These are phyloP conservation scores for Melozone crissalis DNA, from an alignment of 2,113 vertebrate genomes.

Conservation along the genomic window DNA sequence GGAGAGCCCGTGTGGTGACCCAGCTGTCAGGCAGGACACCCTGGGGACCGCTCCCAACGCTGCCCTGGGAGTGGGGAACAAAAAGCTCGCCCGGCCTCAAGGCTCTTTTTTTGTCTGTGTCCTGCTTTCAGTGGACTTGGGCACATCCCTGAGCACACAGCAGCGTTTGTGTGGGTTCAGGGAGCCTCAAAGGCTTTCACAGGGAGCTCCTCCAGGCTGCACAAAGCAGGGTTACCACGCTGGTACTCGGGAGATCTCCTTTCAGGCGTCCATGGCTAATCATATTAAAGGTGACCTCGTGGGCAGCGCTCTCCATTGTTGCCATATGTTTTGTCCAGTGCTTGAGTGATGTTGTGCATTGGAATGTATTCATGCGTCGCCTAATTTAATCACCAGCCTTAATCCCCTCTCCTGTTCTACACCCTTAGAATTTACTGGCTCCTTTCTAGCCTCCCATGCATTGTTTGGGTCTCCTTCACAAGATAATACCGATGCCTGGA, in stretches of 20 bases:
- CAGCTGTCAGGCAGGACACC: slow-evolving; percentile 66
- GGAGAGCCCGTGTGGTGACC: slow-evolving; percentile 79
- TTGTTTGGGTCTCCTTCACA: slow-evolving; percentile 23
- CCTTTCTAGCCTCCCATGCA: not conserved
- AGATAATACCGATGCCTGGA: not conserved
- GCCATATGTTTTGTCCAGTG: slow-evolving; percentile 80
- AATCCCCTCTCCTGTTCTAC: slow-evolving; percentile 61
- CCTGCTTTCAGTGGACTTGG: slow-evolving; percentile 77
- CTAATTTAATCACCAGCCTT: slow-evolving; percentile 81
- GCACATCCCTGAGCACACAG: slow-evolving; percentile 78
- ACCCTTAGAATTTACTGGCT: slow-evolving; percentile 43
- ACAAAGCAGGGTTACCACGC: slow-evolving; percentile 66
- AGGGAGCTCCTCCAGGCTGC: slow-evolving; percentile 15
- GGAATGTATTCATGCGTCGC: slow-evolving; percentile 81
- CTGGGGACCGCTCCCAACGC: slow-evolving; percentile 79
- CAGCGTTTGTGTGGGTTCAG: slow-evolving; percentile 64
- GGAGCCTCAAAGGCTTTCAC: slow-evolving; percentile 69
- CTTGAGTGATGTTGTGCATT: slow-evolving; percentile 86
- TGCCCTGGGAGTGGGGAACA: slow-evolving; percentile 81
- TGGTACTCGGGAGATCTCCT: slow-evolving; percentile 47
- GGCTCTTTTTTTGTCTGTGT: slow-evolving; percentile 55
- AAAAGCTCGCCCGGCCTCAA: slow-evolving; percentile 74
- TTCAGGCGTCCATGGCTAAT: slow-evolving; percentile 83
- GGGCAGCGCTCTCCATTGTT: slow-evolving; percentile 75
- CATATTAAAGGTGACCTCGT: slow-evolving; percentile 83